Evolutionary conservation across 2,797 vertebrate genomes (phyloP).

Genomic region (Pristis pectinata): DNA sequence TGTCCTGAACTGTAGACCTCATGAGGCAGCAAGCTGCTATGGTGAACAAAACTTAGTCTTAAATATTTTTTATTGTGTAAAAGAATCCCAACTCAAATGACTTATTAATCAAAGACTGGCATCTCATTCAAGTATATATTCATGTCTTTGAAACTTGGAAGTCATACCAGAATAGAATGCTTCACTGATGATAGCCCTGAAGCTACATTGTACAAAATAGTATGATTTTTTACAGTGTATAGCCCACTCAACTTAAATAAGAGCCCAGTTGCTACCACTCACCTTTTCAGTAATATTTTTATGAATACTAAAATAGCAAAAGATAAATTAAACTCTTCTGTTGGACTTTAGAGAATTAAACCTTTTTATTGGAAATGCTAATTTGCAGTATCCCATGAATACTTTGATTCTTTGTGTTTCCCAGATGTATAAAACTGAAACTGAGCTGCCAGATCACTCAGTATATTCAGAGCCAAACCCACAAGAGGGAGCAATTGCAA

Average conservation of each 20-base stretch:
- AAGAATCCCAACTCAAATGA: neutral
- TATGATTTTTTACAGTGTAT: neutral
- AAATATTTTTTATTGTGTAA: neutral
- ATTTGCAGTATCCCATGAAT: neutral
- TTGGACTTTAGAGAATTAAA: neutral
- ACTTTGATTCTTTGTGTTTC: neutral
- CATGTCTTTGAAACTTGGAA: neutral
- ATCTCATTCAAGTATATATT: neutral
- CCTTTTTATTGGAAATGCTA: neutral
- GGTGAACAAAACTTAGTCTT: neutral
- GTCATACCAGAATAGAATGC: neutral
- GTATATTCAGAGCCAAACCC: neutral
- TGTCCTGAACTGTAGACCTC: neutral
- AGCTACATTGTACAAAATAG: neutral
- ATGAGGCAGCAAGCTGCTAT: neutral
- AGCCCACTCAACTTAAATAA: neutral
- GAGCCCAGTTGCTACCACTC: neutral
- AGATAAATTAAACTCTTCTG: neutral
- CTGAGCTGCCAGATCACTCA: neutral
- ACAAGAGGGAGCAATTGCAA: conserved; percentile 22
- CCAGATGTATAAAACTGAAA: conserved; percentile 14
- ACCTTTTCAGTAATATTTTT: neutral
- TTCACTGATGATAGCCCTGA: neutral
- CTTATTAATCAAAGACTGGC: neutral
- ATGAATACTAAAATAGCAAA: neutral